These are phyloP conservation scores for Struthio camelus DNA, from an alignment of 2,113 vertebrate species.

Conservation along the genomic window DNA sequence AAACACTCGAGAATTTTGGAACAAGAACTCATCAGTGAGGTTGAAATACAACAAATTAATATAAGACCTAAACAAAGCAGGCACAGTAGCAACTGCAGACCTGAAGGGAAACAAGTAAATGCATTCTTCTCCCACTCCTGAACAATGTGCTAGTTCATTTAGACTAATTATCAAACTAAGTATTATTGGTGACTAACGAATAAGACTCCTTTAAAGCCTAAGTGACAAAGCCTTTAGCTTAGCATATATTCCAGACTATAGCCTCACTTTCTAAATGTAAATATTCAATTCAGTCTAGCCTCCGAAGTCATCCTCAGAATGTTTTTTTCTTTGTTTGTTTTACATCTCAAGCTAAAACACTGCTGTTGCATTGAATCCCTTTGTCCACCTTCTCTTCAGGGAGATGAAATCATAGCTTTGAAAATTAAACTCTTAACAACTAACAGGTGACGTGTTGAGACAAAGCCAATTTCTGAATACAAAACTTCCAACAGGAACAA, in stretches of 20 bases:
- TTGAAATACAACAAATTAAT: not conserved
- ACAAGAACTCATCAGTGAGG: not conserved
- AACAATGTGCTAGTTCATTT: not conserved
- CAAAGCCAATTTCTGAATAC: conserved; percentile 62
- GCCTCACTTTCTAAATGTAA: conserved; percentile 39
- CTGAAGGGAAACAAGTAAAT: not conserved
- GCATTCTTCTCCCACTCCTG: not conserved
- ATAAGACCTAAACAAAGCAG: not conserved
- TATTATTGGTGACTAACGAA: not conserved
- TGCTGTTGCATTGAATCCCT: conserved; percentile 44
- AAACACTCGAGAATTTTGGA: not conserved
- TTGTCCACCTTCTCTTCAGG: conserved; percentile 66
- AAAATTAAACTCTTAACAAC: conserved; percentile 77
- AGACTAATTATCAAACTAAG: not conserved
- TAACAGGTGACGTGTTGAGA: conserved; percentile 76
- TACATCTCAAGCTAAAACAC: conserved; percentile 24
- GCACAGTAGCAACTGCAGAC: not conserved
- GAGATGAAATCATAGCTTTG: conserved; percentile 80
- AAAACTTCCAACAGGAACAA: conserved; percentile 54
- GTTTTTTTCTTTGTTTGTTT: not conserved
- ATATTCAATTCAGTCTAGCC: conserved; percentile 36
- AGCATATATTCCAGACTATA: not conserved
- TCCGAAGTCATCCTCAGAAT: conserved; percentile 49
- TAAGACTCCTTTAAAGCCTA: not conserved
- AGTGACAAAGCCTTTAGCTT: conserved; percentile 35